phyloP scores from a whole-genome alignment of 2,888 invertebrate genomes.

The Galeopsomyia nigrocyanea region DNA sequence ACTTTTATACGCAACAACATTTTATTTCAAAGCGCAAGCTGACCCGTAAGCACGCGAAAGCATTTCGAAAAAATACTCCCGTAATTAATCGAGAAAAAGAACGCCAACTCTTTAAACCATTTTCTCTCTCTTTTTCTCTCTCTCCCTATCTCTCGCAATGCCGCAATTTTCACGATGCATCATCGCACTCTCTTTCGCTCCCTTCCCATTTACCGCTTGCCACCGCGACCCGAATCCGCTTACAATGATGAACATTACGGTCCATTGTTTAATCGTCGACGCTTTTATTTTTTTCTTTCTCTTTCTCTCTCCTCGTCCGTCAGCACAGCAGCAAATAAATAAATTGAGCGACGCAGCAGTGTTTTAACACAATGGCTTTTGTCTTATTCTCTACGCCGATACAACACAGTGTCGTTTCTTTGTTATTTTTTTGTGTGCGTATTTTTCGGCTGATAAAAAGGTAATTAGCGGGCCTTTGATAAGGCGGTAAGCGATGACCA shows the following conservation, averaged over 20 bases:
- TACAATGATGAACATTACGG: constrained; percentile 41
- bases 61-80: constrained; percentile 15
- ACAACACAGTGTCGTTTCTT: too few species aligned
- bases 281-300: neutral
- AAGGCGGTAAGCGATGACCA: constrained; percentile 56
- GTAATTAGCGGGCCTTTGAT: constrained; percentile 63
- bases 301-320: neutral
- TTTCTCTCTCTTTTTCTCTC: too few species aligned
- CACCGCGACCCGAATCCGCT: constrained; percentile 36
- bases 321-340: constrained; percentile 58
- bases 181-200: constrained; percentile 23
- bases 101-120: too few species aligned
- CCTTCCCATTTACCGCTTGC: neutral
- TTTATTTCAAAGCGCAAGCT: too few species aligned
- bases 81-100: constrained; percentile 35
- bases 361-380: constrained; percentile 66
- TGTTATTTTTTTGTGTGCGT: too few species aligned
- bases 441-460: constrained; percentile 59
- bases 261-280: constrained; percentile 41
- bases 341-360: constrained; percentile 64
- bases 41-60: too few species aligned
- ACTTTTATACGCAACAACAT: too few species aligned
- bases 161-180: constrained; percentile 35
- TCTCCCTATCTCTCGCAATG: neutral
- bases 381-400: constrained; percentile 51